Base-by-base conservation (phyloP, 2,797 vertebrate genomes). In the Tolypeutes matacus region DNA sequence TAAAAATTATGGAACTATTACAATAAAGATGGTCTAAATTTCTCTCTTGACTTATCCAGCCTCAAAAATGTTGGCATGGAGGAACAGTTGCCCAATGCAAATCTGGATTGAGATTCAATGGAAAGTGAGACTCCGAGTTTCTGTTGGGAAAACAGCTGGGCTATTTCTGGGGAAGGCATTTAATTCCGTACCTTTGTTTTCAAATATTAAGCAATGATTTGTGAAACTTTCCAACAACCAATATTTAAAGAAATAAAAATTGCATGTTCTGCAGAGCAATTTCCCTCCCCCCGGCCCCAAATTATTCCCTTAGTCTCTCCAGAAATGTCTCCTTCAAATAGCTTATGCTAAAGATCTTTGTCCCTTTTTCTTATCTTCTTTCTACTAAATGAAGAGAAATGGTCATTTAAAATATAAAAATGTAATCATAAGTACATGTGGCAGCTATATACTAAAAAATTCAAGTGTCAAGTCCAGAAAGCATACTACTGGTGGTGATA, bases 231-330 rank as follows among this genome's bases (percentile, higher is more conserved):
- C 29, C 78, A 34, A 67, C 70, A 89, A 76, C 46, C 72, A 65
- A 42, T 76, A 89, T 87, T 91, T 92, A 81, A 91, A 94, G 85
- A 83, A 91, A 96, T 64, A 91, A 73, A 96, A 75, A 88, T 36
- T 85, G 17, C 15, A 2, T 42, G 20, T 73, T 91, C 93, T 90
- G 77, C 53, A 29, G 64, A 80, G 34, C 29, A 91, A 31, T 84
- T 49, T 86, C 60, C 4, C 27, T 46, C 46, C 46, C 46, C 46
- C 46, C 9, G 9, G 8, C 65, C 42, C 51, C 72, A 14, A 83
- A 34, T 93, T 91, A 95, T 86, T 42, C 73, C 51, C 25, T 86
- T 72, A 20, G 39, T 77, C 73, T 42, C 42, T 67, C 56, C 5
- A 12, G 34, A 85, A 93, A 70, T 27, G 60, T 42, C 36, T 86